Base-by-base conservation (phyloP, 2,888 invertebrate genomes). In the Halictus ligatus region DNA sequence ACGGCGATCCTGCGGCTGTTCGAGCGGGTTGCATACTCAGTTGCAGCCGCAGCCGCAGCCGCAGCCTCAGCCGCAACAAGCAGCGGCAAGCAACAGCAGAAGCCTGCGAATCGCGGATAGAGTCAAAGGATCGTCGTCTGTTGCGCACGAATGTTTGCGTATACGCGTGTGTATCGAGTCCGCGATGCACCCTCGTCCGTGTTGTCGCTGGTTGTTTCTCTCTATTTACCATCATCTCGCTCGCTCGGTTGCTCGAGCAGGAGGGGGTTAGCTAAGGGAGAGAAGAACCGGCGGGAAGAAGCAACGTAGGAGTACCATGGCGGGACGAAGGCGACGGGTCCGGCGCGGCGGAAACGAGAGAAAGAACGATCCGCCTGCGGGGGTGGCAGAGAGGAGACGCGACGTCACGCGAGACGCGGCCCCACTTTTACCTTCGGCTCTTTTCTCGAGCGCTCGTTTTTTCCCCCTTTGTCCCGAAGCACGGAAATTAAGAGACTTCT, bases 401-500 rank as follows among this genome's bases (percentile, higher is more conserved):
- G 29, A 64, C 64, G 64, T 64, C 29, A 35, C 64, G 64, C 40
- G 69, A 69, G 80, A 80, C 71, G 29, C 72, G 60, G 72, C 79
- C 80, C 80, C 88, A 82, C 75, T 81, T 87, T 89, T 83, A 86
- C 84, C 88, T 88, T 87, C 80, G 81, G 73, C 85, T 81, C 89
- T 91, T 92, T 92, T 89, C 91, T 92, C 91, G 89, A 91, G 91
- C 90, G 88, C 90, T 91, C 90, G 89, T 89, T 90, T 91, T 91
- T 85, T 89, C 88, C 87, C 87, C 86, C 89, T 92, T 92, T 89
- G 91, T 90, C 88, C 89, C 88, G 88, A 88, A 89, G 91, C 91
- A 90, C 90, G 92, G 92, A 94, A 94, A 94, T 94, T 94, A 94
- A 94, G 93, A 94, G 94, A 93, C 93, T 93, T 92, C 92, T 91